These are phyloP conservation scores for Pogonocherus hispidulus DNA, from an alignment of 2,888 invertebrate genomes.

Conservation along the genomic window DNA sequence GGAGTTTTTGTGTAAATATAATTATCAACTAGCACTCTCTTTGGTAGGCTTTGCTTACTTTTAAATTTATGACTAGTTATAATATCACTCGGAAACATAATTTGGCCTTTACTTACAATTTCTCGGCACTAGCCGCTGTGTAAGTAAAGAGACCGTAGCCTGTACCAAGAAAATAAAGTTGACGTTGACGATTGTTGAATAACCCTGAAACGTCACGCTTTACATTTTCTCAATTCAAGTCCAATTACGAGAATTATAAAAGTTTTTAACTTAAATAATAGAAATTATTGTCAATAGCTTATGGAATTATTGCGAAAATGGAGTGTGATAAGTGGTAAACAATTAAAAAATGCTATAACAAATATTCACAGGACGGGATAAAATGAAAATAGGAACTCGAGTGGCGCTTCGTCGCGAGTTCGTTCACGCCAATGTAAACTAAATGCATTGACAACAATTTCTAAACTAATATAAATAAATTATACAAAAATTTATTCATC, in stretches of 20 bases:
- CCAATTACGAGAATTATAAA: slow-evolving; percentile 27
- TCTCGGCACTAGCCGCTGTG: slow-evolving; percentile 6
- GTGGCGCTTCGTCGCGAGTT: slow-evolving; percentile 35
- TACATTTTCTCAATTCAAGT: slow-evolving; percentile 22
- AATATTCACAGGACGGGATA: slow-evolving; percentile 27
- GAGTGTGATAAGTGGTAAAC: slow-evolving; percentile 32
- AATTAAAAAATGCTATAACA: slow-evolving; percentile 19
- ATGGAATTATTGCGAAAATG: slow-evolving; percentile 42
- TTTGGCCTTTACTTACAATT: slow-evolving; percentile 43
- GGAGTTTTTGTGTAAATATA: slow-evolving; percentile 48
- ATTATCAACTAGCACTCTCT: slow-evolving; percentile 62
- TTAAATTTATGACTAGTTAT: slow-evolving; percentile 63
- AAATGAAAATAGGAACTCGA: slow-evolving; percentile 46
- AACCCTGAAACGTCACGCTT: not conserved
- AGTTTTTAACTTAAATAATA: slow-evolving; percentile 26
- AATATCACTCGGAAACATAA: slow-evolving; percentile 63
- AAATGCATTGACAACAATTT: slow-evolving; percentile 52
- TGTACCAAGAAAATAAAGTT: slow-evolving; percentile 1
- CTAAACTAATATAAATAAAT: slow-evolving; percentile 47
- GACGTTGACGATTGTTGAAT: not conserved
- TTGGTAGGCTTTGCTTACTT: slow-evolving; percentile 64
- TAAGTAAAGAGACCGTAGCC: slow-evolving; percentile 14
- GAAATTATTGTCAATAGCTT: slow-evolving; percentile 51
- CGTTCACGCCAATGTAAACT: slow-evolving; percentile 29
- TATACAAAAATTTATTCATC: slow-evolving; percentile 49